Base-by-base conservation (phyloP, 2,888 invertebrate genomes). In the Epicampocera succincta region DNA sequence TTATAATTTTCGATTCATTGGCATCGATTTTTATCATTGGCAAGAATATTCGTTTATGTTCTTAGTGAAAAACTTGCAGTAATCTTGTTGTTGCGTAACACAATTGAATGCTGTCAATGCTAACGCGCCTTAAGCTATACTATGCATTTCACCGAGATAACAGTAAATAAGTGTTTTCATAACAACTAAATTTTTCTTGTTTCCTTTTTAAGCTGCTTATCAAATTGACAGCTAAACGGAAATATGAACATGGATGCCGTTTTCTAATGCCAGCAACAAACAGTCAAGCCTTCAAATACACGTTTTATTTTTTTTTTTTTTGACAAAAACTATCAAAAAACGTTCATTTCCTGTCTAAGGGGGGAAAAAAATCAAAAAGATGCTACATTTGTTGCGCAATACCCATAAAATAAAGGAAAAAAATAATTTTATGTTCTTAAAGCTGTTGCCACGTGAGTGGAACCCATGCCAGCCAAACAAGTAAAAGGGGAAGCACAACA, bases 181-280 rank as follows among this genome's bases (percentile, higher is more conserved):
- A 52, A 65, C 74, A 66, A 58, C 58, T 56, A 42, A 66, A 66
- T 46, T 42, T 58, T 61, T 42, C 15, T 17, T 63, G 9, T 21
- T 66, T 66, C 38, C 44, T 11, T 44, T 33, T 72, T 65, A 50
- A 65, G 78, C 72, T 33, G 65, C 78, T 72, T 78, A 66, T 78
- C 66, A 72, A 60, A 78, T 72, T 72, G 78, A 72, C 78, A 60
- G 72, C 66, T 60, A 46, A 76, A 72, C 71, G 63, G 71, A 77
- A 66, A 58, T 65, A 33, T 33, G 33, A 33, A 65, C 72, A 65
- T 50, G 38, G 17, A 60, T 15, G 38, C 54, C 42, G 29, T 46
- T 25, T n/a, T 33, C 44, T 54, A 65, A 17, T 25, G 25, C 2
- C 13, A 52, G 17, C 2, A 21, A 42, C 9, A 61, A 44, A 17